A percentile compares a stretch with the other conserved stretches of the same genome.
phyloP scores from a whole-genome alignment of 2,113 vertebrate species.

The Tyrannus savana region DNA sequence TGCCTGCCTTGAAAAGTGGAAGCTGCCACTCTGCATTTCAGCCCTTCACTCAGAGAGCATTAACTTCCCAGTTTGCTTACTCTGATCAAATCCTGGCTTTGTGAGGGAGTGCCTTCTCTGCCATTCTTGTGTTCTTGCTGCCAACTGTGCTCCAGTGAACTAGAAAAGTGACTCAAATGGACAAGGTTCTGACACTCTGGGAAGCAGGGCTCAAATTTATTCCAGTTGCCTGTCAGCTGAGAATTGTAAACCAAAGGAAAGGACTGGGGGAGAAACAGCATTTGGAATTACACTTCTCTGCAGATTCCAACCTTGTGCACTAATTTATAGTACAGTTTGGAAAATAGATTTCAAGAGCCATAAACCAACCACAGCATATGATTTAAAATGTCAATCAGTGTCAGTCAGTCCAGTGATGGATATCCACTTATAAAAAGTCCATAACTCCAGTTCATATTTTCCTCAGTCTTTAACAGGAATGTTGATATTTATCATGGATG shows the following conservation, averaged over 20 bases:
- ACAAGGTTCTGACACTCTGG: neutral
- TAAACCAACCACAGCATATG: neutral
- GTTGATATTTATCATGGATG: neutral
- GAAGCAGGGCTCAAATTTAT: neutral
- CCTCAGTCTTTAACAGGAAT: neutral
- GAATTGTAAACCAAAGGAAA: neutral
- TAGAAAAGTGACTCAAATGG: constrained; percentile 30
- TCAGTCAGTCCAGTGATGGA: neutral
- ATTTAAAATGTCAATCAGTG: neutral
- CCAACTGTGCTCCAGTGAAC: constrained; percentile 38
- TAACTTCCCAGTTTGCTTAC: neutral
- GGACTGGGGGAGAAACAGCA: neutral
- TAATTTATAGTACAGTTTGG: neutral
- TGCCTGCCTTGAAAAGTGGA: neutral
- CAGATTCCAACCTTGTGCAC: neutral
- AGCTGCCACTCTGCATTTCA: neutral
- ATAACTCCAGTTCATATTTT: neutral
- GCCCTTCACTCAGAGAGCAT: neutral
- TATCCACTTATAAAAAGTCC: neutral
- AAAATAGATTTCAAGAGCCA: neutral
- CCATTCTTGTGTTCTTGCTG: neutral
- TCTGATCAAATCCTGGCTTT: neutral
- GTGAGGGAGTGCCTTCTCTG: neutral
- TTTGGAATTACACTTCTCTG: neutral
- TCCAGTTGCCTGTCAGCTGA: constrained; percentile 17